Conservation (phyloP, 2,888 invertebrate species). For the Eulithis prunata region DNA sequence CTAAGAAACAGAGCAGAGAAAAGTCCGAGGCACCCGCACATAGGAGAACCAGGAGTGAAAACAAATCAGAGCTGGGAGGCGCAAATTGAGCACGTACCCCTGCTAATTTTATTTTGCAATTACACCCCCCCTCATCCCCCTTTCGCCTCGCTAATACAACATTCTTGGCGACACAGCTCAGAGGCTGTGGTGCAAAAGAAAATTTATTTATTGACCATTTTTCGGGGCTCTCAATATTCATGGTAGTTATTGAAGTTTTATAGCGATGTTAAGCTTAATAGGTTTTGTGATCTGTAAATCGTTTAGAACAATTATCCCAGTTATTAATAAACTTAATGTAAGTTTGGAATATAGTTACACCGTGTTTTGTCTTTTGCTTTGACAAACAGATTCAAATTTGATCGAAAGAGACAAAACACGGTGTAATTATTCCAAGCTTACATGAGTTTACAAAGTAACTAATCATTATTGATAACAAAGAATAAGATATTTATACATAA, state of each 20-base stretch:
- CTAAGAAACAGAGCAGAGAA: constrained; percentile 70
- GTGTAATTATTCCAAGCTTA: too few relatives aligned
- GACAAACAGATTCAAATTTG: too few relatives aligned
- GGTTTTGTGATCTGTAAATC: constrained; percentile 4
- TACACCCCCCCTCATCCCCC: constrained; percentile 68
- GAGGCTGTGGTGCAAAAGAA: constrained; percentile 52
- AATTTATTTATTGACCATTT: constrained; percentile 43
- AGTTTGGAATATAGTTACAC: too few relatives aligned
- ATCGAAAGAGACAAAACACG: too few relatives aligned
- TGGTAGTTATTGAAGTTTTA: constrained; percentile 22
- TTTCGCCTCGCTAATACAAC: constrained; percentile 72
- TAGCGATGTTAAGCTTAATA: constrained; percentile 11
- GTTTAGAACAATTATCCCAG: too few relatives aligned
- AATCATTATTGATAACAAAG: too few relatives aligned
- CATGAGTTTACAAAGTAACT: too few relatives aligned
- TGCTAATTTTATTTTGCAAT: constrained; percentile 85
- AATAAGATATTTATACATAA: too few relatives aligned
- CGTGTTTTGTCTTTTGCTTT: too few relatives aligned
- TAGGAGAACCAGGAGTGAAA: constrained; percentile 70
- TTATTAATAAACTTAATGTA: too few relatives aligned
- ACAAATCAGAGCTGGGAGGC: constrained; percentile 83
- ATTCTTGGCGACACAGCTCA: constrained; percentile 77
- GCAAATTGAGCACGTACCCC: constrained; percentile 84
- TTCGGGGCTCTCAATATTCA: constrained; percentile 30
- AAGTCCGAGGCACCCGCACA: constrained; percentile 57